Evolutionary conservation across 1,140 invertebrate species (phyloP), one percentile per base, ranked within the genome.

Genomic region (Polypedilum vanderplanki): DNA sequence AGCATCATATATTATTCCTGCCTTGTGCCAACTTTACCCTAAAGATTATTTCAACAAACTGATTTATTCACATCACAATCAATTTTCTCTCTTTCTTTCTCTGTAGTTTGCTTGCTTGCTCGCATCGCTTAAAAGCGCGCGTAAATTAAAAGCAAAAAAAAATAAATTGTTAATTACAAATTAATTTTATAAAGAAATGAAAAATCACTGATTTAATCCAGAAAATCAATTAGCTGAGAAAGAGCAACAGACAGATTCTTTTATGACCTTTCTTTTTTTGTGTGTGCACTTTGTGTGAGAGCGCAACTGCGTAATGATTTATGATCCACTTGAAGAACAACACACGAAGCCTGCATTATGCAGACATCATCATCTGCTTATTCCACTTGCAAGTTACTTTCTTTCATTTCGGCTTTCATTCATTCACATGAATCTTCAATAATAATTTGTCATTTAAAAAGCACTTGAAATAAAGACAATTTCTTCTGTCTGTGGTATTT

Each of bases 1-100:
- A 70, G 65, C 65, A 70, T 70, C 65, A 70, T 70, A 70, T 70
- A 70, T 70, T 70, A 70, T 70, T 70, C n/a, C 20, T 20, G 17
- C 20, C 17, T 70, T 70, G 20, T 70, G 65, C 65, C 17, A 18
- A 70, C 65, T 18, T 18, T 70, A 70, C 20, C 41, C 9, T 9
- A 46, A 46, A 46, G 65, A 67, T 67, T 18, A 67, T 18, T 67
- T 67, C 46, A 57, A 12, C 46, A 70, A 70, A 70, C 65, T 70
- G 65, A 70, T 70, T 70, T 70, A 70, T 70, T n/a, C 65, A 70
- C 46, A 57, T 57, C 46, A 57, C 46, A n/a, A 57, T 57, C 24
- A 33, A 33, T 33, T 33, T 33, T 33, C 24, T 33, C 24, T 33
- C 5, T 33, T 33, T 33, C 24, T 33, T 5, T 33, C 24, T 33